Evolutionary conservation across 2,113 vertebrate species (phyloP).

Genomic region (Menidia beryllina): DNA sequence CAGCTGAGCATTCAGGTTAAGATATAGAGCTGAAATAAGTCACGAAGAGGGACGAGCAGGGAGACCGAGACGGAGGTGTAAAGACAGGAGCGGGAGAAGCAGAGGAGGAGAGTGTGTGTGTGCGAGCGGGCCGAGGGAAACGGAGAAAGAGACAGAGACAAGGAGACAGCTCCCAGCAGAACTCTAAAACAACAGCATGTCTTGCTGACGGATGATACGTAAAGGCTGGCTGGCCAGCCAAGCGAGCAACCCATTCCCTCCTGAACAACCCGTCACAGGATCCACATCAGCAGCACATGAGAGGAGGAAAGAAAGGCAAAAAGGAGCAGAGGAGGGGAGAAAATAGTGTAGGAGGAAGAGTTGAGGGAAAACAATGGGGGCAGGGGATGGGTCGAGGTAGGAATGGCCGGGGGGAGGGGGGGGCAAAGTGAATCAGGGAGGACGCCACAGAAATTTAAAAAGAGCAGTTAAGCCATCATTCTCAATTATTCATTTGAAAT

Average conservation of each 20-base stretch:
- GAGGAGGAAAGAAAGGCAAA: conserved; percentile 18
- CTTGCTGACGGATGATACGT: conserved; percentile 77
- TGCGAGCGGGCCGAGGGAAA: conserved; percentile 20
- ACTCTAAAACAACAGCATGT: conserved; percentile 79
- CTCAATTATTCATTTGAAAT: conserved; percentile 77
- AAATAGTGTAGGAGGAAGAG: conserved; percentile 11
- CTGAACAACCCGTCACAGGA: conserved; percentile 68
- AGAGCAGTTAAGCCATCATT: conserved; percentile 64
- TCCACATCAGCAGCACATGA: conserved; percentile 59
- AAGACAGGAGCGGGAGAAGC: conserved; percentile 16
- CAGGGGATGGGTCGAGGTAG: conserved; percentile 10
- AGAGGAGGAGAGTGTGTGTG: conserved; percentile 15
- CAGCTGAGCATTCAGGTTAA: conserved; percentile 55
- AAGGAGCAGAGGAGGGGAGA: conserved; percentile 20
- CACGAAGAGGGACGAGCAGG: conserved; percentile 1
- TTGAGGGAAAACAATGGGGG: conserved; percentile 32
- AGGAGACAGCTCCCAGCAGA: conserved; percentile 78
- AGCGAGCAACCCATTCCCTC: conserved; percentile 72
- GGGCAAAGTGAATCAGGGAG: conserved; percentile 42
- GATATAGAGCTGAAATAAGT: conserved; percentile 52
- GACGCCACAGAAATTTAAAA: conserved; percentile 52
- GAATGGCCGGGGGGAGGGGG: conserved; percentile 24
- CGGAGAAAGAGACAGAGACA: conserved; percentile 66
- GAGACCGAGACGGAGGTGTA: conserved; percentile 14
- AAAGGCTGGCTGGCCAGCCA: conserved; percentile 72